Percentiles rank a stretch among this genome's conserved stretches.
Evolutionary conservation across 2,888 invertebrate species (phyloP).

Genomic region (Dasypolia templi): DNA sequence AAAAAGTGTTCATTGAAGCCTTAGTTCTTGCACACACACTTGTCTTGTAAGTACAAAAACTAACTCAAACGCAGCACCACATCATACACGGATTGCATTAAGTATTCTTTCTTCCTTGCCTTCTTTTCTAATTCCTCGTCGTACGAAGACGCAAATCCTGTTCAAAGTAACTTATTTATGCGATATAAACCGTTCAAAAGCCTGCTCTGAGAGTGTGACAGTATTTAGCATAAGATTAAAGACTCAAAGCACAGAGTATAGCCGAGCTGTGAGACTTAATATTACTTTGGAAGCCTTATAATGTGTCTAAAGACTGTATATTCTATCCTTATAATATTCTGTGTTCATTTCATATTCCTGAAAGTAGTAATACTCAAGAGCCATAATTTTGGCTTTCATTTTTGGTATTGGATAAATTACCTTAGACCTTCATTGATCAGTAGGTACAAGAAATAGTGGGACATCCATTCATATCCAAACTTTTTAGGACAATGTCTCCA

Average conservation of each 20-base stretch:
- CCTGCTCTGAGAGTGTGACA: conserved; percentile 28
- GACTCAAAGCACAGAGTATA: conserved; percentile 32
- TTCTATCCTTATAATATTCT: background rate
- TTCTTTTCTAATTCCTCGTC: conserved; percentile 9
- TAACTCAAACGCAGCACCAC: background rate
- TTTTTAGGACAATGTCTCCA: conserved; percentile 7
- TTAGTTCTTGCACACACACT: no score
- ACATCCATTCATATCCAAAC: background rate
- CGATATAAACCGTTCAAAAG: conserved; percentile 31
- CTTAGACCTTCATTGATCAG: background rate
- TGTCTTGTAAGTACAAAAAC: background rate
- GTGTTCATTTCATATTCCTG: conserved; percentile 3
- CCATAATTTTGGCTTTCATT: background rate
- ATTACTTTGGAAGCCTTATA: conserved; percentile 28
- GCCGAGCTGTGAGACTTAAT: conserved; percentile 10
- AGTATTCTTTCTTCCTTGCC: conserved; percentile 13
- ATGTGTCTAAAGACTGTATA: conserved; percentile 1
- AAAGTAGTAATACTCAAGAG: background rate
- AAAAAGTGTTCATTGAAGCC: background rate
- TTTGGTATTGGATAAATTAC: no score
- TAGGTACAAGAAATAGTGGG: background rate
- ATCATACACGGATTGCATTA: background rate
- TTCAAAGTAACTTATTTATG: conserved; percentile 40
- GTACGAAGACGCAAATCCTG: conserved; percentile 35
- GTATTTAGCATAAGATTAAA: conserved; percentile 56